Percentiles rank a stretch among this genome's conserved stretches.
Conservation (phyloP, 1,140 invertebrate species). For the Tachypleus tridentatus region DNA sequence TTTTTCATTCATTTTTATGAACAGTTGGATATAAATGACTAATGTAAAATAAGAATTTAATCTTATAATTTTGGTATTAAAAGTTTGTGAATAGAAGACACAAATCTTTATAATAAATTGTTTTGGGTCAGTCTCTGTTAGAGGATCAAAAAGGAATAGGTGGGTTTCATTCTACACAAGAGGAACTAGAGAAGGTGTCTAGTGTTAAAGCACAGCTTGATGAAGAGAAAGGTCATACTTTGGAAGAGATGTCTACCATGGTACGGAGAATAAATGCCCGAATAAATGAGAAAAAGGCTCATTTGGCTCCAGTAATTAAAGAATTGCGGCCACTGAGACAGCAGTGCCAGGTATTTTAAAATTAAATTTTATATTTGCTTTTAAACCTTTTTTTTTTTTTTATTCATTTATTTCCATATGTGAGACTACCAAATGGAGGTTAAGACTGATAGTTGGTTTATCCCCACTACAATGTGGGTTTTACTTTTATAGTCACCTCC, state of each 20-base stretch:
- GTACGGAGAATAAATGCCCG: conserved; percentile 42
- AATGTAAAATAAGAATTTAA: no score
- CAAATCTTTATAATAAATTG: neutral
- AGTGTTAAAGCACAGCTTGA: conserved; percentile 41
- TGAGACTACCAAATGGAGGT: no score
- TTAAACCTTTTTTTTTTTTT: neutral
- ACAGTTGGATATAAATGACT: no score
- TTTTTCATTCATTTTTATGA: no score
- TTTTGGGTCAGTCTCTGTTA: conserved; percentile 25
- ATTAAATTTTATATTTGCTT: neutral
- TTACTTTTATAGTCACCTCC: no score
- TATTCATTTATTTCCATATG: no score
- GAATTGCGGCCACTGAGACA: conserved; percentile 47
- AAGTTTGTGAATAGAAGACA: neutral
- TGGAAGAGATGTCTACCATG: conserved; percentile 45
- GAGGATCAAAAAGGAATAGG: conserved; percentile 40
- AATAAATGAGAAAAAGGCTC: conserved; percentile 43
- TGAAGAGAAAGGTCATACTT: conserved; percentile 42
- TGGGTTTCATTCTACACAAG: conserved; percentile 41
- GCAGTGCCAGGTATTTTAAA: conserved; percentile 35
- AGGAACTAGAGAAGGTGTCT: conserved; percentile 45
- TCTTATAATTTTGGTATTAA: no score
- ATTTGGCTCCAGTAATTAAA: conserved; percentile 49
- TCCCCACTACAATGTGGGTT: no score
- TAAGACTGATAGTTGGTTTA: no score